Base-by-base conservation (phyloP, 2,113 vertebrate species). In the Hydrochoerus hydrochaeris region DNA sequence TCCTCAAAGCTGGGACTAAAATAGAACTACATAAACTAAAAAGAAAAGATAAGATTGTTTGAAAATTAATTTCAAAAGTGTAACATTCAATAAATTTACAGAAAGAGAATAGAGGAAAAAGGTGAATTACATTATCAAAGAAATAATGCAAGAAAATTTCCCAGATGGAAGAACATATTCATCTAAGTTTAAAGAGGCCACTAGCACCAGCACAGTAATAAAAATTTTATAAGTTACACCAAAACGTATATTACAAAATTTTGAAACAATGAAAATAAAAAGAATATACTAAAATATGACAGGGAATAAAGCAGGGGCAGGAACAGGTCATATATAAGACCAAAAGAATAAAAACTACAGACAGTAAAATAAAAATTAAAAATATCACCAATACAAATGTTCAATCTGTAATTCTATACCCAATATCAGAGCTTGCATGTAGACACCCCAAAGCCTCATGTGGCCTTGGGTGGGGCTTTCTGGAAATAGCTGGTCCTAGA, bases 1-100 rank as follows among this genome's bases (percentile, higher is more conserved):
- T 90, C 44, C 46, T 30, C 69, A 93, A 44, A 62, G 20, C 7
- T 91, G 20, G 44, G 80, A 80, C 14, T 65, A 67, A 80, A 84
- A 58, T 9, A 63, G n/a, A 69, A 85, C 58, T 75, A 78, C 9
- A 49, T 11, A 57, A 22, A 89, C 20, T 24, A 41, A 73, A 73
- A 73, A 26, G 10, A 12, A 3, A 41, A 75, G 20, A 75, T 5
- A 75, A 95, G 49, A 92, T 44, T 65, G 38, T 83, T 35, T 69
- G 69, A 93, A 78, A 93, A 90, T 67, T n/a, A 67, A 67, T 75
- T 75, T 62, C 62, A 54, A 85, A 87, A 52, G 13, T 84, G 85
- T 2, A 84, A 88, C 20, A 58, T 57, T 60, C 12, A 84, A n/a
- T 44, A 92, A 58, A 83, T 67, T 95, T 77, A 84, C 14, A 44